Conservation (phyloP, 2,113 vertebrate genomes). For the Aythya baeri region DNA sequence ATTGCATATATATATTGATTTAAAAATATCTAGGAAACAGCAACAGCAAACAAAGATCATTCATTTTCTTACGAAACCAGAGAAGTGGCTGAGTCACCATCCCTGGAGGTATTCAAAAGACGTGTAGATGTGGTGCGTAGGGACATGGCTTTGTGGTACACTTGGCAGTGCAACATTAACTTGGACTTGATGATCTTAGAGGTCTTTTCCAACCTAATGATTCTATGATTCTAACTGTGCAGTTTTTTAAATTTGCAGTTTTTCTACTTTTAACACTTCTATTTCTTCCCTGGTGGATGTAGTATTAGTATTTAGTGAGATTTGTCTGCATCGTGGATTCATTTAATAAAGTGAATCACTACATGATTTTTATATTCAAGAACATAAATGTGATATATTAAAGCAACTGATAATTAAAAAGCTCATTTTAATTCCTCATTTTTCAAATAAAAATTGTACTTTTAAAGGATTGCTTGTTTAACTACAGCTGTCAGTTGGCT, state of each 20-base stretch:
- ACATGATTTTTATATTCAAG: background rate
- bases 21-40: background rate
- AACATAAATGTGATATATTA: background rate
- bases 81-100: too few species aligned
- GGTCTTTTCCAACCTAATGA: too few species aligned
- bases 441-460: background rate
- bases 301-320: background rate
- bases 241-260: background rate
- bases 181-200: too few species aligned
- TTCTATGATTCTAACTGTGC: too few species aligned
- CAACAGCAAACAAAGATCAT: background rate
- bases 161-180: too few species aligned
- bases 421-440: background rate
- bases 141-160: too few species aligned
- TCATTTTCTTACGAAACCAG: background rate
- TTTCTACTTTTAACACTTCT: background rate
- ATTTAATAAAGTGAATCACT: background rate
- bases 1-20: background rate
- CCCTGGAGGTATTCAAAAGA: too few species aligned
- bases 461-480: conserved; percentile 37
- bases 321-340: background rate
- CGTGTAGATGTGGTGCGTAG: too few species aligned
- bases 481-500: conserved; percentile 16
- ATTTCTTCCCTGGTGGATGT: too few species aligned
- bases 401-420: background rate